phyloP scores from a whole-genome alignment of 2,113 vertebrate genomes.

The Trichechus manatus region DNA sequence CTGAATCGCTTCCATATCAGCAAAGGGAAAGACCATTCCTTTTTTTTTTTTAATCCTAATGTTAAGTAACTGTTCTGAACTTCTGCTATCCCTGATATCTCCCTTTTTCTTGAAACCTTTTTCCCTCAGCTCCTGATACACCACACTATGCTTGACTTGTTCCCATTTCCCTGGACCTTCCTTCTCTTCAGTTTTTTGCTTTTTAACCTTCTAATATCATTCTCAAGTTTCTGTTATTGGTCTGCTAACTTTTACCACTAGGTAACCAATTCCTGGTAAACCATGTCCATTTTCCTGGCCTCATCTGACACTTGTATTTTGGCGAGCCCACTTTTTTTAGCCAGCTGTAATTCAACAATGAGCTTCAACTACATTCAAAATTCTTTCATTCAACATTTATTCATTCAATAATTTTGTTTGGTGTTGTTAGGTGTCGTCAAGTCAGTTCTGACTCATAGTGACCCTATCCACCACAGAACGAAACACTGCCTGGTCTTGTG shows the following conservation, averaged over 20 bases:
- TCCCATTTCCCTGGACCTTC: fast-evolving
- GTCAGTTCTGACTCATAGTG: no score
- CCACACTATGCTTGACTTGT: not conserved
- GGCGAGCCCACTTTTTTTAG: not conserved
- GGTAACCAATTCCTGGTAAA: not conserved
- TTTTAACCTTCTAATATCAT: not conserved
- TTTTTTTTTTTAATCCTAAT: not conserved
- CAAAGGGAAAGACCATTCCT: not conserved
- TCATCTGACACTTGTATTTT: not conserved
- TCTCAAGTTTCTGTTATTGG: not conserved
- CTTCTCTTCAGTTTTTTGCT: not conserved
- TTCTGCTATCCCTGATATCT: not conserved
- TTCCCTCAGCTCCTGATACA: not conserved
- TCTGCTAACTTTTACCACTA: not conserved
- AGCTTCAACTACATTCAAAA: not conserved
- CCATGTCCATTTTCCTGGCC: not conserved
- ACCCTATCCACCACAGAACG: no score
- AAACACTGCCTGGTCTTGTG: no score
- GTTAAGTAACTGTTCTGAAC: not conserved
- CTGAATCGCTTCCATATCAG: not conserved
- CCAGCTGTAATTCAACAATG: not conserved
- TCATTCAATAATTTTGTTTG: not conserved
- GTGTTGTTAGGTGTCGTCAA: no score
- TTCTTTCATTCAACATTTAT: not conserved
- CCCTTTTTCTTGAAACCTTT: not conserved